Percentiles rank a stretch among this genome's conserved stretches.
phyloP scores from a whole-genome alignment of 2,113 vertebrate genomes.

The Theristicus caerulescens region DNA sequence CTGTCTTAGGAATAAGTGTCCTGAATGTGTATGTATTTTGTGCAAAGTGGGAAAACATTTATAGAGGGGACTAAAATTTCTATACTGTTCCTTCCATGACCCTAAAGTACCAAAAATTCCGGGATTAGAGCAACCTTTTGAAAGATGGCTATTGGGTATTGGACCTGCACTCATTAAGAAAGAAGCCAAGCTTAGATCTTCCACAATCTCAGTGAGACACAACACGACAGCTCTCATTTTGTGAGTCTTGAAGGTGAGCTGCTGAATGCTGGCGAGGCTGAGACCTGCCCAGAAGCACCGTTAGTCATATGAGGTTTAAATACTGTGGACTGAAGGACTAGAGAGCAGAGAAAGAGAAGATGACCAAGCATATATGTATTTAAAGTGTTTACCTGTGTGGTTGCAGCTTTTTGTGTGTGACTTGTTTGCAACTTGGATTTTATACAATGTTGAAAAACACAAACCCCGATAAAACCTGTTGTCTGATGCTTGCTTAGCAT shows the following conservation, averaged over 20 bases:
- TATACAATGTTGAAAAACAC: background rate
- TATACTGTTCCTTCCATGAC: background rate
- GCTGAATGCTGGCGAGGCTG: background rate
- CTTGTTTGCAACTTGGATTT: background rate
- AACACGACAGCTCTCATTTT: background rate
- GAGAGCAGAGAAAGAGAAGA: background rate
- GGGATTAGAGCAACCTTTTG: background rate
- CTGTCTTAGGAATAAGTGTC: background rate
- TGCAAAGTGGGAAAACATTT: background rate
- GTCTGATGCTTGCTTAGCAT: background rate
- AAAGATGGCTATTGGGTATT: background rate
- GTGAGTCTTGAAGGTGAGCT: background rate
- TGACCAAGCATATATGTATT: background rate
- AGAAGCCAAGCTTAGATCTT: background rate
- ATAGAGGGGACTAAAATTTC: background rate
- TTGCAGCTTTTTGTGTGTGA: background rate
- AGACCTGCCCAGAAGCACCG: background rate
- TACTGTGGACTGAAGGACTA: background rate
- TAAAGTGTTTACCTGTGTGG: background rate
- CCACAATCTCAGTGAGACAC: fast-evolving
- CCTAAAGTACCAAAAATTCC: background rate
- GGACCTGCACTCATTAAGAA: background rate
- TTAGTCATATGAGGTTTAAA: background rate
- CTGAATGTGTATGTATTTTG: background rate
- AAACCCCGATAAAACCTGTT: background rate